Conservation (phyloP, 2,113 vertebrate species). For the Acanthochromis polyacanthus region DNA sequence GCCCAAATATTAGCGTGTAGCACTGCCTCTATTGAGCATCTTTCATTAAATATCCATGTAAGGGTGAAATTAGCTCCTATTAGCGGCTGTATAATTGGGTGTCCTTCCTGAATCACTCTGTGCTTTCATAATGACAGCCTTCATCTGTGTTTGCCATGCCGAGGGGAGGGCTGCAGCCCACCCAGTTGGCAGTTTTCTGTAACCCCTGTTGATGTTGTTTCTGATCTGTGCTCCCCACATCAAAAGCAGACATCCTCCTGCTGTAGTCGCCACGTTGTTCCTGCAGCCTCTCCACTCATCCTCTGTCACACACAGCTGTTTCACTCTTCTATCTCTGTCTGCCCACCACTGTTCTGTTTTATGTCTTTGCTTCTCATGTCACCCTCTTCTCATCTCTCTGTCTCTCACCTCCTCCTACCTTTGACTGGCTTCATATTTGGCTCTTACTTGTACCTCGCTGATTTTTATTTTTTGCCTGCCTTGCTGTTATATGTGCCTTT, state of each 20-base stretch:
- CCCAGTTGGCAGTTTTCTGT: slow-evolving; percentile 37
- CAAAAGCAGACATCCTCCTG: slow-evolving; percentile 56
- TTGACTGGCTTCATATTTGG: background rate
- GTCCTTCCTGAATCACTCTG: slow-evolving; percentile 5
- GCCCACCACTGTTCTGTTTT: slow-evolving; percentile 41
- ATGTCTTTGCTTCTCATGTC: slow-evolving; percentile 6
- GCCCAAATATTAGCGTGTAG: background rate
- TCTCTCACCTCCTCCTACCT: slow-evolving; percentile 17
- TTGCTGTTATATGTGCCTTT: background rate
- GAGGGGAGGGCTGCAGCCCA: slow-evolving; percentile 5
- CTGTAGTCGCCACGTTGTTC: slow-evolving; percentile 1
- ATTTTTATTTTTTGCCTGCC: slow-evolving; percentile 1
- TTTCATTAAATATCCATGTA: slow-evolving; percentile 26
- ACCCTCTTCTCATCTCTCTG: slow-evolving; percentile 1
- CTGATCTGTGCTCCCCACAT: slow-evolving; percentile 64
- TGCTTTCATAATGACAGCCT: slow-evolving; percentile 11
- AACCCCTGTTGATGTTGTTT: slow-evolving; percentile 58
- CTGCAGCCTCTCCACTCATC: slow-evolving; percentile 23
- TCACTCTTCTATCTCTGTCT: slow-evolving; percentile 48
- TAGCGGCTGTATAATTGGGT: slow-evolving; percentile 16
- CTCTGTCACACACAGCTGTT: slow-evolving; percentile 74
- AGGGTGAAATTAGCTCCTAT: slow-evolving; percentile 21
- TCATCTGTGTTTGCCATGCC: slow-evolving; percentile 60
- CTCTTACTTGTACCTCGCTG: slow-evolving; percentile 7
- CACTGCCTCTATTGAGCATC: background rate